A percentile compares a stretch with the other conserved stretches of the same genome.
Evolutionary conservation across 2,113 vertebrate species (phyloP).

Genomic region (Dicaeum eximium): DNA sequence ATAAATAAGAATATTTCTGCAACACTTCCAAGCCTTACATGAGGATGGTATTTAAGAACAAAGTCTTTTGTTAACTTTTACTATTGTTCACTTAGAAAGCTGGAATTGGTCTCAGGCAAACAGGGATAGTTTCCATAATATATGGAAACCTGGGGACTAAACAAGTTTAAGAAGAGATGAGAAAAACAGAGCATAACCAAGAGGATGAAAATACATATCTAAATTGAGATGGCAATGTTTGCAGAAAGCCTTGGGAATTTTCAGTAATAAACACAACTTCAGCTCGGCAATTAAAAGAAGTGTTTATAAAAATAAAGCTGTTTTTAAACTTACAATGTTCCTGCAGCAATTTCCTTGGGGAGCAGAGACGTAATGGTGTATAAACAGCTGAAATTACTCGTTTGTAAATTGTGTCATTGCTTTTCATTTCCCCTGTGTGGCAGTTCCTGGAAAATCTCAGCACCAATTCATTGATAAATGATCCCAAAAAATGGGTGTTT

Average conservation of each 20-base stretch:
- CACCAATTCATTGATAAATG: slow-evolving; percentile 12
- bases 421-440: background rate
- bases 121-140: background rate
- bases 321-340: slow-evolving; percentile 44
- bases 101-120: background rate
- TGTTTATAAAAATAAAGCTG: slow-evolving; percentile 65
- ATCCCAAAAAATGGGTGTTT: background rate
- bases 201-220: background rate
- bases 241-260: slow-evolving; percentile 51
- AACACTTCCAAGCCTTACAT: background rate
- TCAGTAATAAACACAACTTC: slow-evolving; percentile 44
- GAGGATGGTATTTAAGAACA: background rate
- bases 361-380: slow-evolving; percentile 33
- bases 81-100: background rate
- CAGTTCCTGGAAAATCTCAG: slow-evolving; percentile 5
- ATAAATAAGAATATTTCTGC: background rate
- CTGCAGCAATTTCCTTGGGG: slow-evolving; percentile 40
- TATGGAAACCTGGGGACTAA: background rate
- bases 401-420: slow-evolving; percentile 32
- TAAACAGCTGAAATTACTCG: slow-evolving; percentile 42
- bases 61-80: background rate
- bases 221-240: background rate
- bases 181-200: background rate
- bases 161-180: background rate
- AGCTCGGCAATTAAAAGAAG: slow-evolving; percentile 23